These are phyloP conservation scores for Aythya baeri DNA, from an alignment of 2,113 vertebrate species.

Conservation along the genomic window DNA sequence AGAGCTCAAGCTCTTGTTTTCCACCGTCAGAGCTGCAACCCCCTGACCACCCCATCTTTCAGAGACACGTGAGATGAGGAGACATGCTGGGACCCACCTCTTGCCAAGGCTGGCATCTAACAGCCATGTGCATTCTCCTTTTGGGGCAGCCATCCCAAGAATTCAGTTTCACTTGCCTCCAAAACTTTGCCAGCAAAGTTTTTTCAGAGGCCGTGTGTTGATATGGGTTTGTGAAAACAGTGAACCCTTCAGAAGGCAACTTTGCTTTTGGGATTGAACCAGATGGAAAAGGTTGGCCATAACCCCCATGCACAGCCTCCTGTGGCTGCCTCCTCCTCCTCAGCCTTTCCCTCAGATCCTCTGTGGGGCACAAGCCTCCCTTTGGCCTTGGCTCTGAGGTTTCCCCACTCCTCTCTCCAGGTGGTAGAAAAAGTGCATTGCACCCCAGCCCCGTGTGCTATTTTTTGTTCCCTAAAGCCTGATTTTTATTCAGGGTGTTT, in stretches of 20 bases:
- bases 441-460: accelerated
- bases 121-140: not conserved
- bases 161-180: not conserved
- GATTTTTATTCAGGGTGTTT: conserved; percentile 16
- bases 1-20: not conserved
- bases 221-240: not conserved
- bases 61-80: not conserved
- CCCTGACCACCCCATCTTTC: not conserved
- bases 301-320: not conserved
- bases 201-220: not conserved
- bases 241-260: not conserved
- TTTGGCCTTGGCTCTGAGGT: not conserved
- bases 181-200: no score
- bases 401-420: not conserved
- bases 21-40: not conserved
- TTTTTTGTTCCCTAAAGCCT: not conserved
- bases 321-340: not conserved
- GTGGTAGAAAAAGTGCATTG: not conserved
- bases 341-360: not conserved
- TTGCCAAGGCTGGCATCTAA: not conserved
- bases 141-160: not conserved
- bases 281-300: not conserved
- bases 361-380: no score
- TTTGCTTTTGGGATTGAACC: not conserved
- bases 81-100: not conserved